A percentile compares a stretch with the other conserved stretches of the same genome.
phyloP scores from a whole-genome alignment of 2,888 invertebrate species.

The Ligdia adustata region DNA sequence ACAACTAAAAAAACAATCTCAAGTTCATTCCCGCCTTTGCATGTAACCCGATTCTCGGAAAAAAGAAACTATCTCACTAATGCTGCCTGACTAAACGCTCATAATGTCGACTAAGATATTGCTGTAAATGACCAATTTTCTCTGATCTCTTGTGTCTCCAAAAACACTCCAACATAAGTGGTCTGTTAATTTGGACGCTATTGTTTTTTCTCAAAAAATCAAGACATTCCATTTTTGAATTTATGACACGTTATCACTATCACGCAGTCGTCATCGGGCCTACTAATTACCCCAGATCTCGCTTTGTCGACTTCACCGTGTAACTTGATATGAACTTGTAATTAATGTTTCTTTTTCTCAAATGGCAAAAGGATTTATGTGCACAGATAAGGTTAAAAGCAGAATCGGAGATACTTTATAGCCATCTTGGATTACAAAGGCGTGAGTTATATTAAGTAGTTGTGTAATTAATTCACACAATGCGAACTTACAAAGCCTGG shows the following conservation, averaged over 20 bases:
- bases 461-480: slow-evolving; percentile 68
- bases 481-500: slow-evolving; percentile 55
- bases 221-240: slow-evolving; percentile 37
- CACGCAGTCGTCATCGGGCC: slow-evolving; percentile 47
- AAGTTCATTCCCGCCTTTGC: slow-evolving; percentile 55
- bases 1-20: slow-evolving; percentile 48
- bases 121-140: slow-evolving; percentile 49
- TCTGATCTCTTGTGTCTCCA: slow-evolving; percentile 35
- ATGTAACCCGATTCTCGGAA: slow-evolving; percentile 64
- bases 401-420: slow-evolving; percentile 42
- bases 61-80: slow-evolving; percentile 62
- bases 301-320: slow-evolving; percentile 44
- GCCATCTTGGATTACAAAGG: slow-evolving; percentile 52
- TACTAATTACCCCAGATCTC: slow-evolving; percentile 57
- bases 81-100: slow-evolving; percentile 51
- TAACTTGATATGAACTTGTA: slow-evolving; percentile 51
- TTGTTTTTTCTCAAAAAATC: slow-evolving; percentile 37
- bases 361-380: slow-evolving; percentile 40
- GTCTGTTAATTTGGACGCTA: slow-evolving; percentile 35
- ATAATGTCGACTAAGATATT: slow-evolving; percentile 63
- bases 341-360: slow-evolving; percentile 40
- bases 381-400: slow-evolving; percentile 40
- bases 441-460: slow-evolving; percentile 57
- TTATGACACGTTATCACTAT: slow-evolving; percentile 39
- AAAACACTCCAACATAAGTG: slow-evolving; percentile 16